These are phyloP conservation scores for Eudemis profundana DNA, from an alignment of 2,888 invertebrate species.

Conservation along the genomic window DNA sequence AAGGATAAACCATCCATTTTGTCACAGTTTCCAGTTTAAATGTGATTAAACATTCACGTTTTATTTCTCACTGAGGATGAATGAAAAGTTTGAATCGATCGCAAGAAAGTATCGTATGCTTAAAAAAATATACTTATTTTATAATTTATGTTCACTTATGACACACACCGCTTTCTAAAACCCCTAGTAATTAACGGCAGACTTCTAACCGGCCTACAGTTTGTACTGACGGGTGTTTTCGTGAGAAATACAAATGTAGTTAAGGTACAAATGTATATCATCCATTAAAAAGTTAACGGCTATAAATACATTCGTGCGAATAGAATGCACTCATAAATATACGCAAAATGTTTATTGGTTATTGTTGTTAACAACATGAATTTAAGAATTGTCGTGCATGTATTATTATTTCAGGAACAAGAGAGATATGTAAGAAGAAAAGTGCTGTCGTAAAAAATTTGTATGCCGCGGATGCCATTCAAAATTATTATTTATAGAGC, in stretches of 20 bases:
- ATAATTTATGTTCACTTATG: constrained; percentile 28
- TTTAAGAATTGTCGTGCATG: background rate
- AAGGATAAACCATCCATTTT: too few species aligned
- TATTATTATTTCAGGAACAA: constrained; percentile 6
- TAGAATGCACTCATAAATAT: too few species aligned
- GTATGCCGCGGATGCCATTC: constrained; percentile 33
- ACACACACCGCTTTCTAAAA: constrained; percentile 42
- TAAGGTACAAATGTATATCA: constrained; percentile 51
- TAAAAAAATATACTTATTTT: too few species aligned
- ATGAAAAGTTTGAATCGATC: too few species aligned
- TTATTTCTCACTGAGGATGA: too few species aligned
- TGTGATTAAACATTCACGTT: too few species aligned
- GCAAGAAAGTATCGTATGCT: too few species aligned
- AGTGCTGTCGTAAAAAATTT: constrained; percentile 20
- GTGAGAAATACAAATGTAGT: constrained; percentile 55
- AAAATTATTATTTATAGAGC: constrained; percentile 37
- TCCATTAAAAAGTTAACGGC: too few species aligned
- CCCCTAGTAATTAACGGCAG: constrained; percentile 55
- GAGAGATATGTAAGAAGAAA: constrained; percentile 5
- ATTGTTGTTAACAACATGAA: background rate
- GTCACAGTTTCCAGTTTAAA: too few species aligned
- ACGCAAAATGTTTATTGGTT: too few species aligned
- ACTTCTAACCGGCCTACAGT: constrained; percentile 56
- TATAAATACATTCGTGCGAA: too few species aligned
- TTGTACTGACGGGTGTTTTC: constrained; percentile 55